Base-by-base conservation (phyloP, 2,113 vertebrate species). In the Chloroceryle aenea region DNA sequence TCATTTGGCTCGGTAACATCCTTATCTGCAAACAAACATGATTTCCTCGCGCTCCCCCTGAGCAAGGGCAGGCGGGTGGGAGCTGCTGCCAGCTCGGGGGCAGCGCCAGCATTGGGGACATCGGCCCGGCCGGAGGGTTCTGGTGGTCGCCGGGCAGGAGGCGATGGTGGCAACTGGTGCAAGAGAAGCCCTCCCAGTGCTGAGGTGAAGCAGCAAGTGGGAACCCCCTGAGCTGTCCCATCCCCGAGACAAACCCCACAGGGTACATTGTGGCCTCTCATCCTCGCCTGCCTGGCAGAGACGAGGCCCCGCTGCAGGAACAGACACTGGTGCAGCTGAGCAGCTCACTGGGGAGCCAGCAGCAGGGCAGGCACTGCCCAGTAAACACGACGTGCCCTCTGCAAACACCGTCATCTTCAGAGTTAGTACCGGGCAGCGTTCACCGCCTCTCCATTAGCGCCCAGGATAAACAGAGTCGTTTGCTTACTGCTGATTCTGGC, bases 391-490 rank as follows among this genome's bases (percentile, higher is more conserved):
- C 67, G 34, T 0, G 62, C 96, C 96, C 97, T 97, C 89, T 6
- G 88, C 96, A 88, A 97, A 95, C 97, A 94, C 84, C 58, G 25
- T 34, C 90, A 58, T 38, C 95, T 93, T 45, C 45, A 43, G 10
- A 32, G 86, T 58, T 88, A 61, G 89, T 71, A 73, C 89, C 17
- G 95, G 97, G 95, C 89, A 42, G 59, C 1, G 27, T 64, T 94
- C 20, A 0, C 96, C 77, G 71, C 92, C 97, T 98, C 97, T 93
- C 96, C 98, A 95, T 97, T 92, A 96, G 97, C 3, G 52, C 67
- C 10, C 69, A 95, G 97, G 78, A 96, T 66, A 91, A 98, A 97
- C 96, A 98, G 95, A 10, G 87, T 42, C 84, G 82, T 97, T 98
- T 95, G 95, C 97, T 97, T 87, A 63, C 87, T 47, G 61, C 66